Base-by-base conservation (phyloP, 2,113 vertebrate genomes). In the Oostethus manadensis region DNA sequence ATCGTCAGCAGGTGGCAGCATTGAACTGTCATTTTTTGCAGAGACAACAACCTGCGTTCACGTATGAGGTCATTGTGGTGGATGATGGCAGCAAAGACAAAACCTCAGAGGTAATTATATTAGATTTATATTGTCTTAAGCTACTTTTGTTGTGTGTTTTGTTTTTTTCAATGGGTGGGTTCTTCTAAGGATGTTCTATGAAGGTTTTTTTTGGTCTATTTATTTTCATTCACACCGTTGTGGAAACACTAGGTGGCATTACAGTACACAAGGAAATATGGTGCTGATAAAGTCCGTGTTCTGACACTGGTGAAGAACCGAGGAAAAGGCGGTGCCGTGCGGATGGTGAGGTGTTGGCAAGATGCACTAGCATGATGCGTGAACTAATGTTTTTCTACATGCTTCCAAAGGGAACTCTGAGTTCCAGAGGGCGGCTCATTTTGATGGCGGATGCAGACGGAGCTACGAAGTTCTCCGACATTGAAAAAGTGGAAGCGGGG, bases 391-490 rank as follows among this genome's bases (percentile, higher is more conserved):
- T 29, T 60, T 18, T 44, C 2, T 55, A 22, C 54, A 14, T 44
- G 9, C n/a, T 18, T 15, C 21, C 54, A 38, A 74, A 99, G 96
- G 96, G 96, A 71, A 87, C 92, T n/a, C 84, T 97, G 62, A 92
- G 90, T 78, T 93, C 89, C 78, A 91, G 93, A 23, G 96, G 96
- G 0, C 84, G 85, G 61, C 80, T 89, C 50, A 91, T 98, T 56
- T 91, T 99, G 21, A 98, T 99, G 96, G 96, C 94, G 1, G 97
- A 99, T 76, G 97, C 97, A 43, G 97, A 99, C 15, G 96, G 96
- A 74, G 97, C 97, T 62, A 99, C 95, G 38, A 94, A 94, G 84
- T 99, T 99, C 85, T 80, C 88, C 69, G 96, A 98, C 80, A 48
- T 96, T 64, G 93, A 93, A 72, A 97, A 96, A 86, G 82, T 96